Conservation (phyloP, 2,888 invertebrate species). For the Platerodrilus igneus region DNA sequence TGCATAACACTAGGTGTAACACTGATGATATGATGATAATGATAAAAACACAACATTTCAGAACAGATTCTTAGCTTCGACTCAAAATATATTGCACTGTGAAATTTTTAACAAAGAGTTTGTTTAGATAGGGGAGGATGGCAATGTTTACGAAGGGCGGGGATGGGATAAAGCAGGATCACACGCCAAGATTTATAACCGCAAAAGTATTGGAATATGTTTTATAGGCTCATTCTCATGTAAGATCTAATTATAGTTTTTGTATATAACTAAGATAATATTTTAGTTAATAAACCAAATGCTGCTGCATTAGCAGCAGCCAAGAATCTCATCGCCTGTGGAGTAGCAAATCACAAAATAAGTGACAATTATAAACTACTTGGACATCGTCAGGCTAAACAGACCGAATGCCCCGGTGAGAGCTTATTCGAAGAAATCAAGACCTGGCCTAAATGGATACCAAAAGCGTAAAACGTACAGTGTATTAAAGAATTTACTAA, state of each 20-base stretch:
- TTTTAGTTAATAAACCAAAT: constrained; percentile 44
- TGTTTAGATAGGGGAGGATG: constrained; percentile 62
- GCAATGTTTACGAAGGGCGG: no score
- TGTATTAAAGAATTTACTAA: no score
- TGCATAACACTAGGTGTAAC: no score
- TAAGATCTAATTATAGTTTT: no score
- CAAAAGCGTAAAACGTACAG: not conserved
- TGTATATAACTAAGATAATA: no score
- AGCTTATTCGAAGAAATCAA: constrained; percentile 48
- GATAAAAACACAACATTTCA: not conserved
- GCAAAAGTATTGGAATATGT: constrained; percentile 57
- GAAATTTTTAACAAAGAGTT: no score
- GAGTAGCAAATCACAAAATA: constrained; percentile 45
- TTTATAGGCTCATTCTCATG: constrained; percentile 56
- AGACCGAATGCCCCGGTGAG: constrained; percentile 49
- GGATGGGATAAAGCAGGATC: constrained; percentile 61
- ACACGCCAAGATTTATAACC: constrained; percentile 57
- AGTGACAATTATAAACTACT: constrained; percentile 42
- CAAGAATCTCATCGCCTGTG: constrained; percentile 46
- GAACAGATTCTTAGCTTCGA: not conserved
- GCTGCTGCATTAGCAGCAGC: constrained; percentile 41
- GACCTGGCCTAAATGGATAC: constrained; percentile 42
- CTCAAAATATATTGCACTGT: no score
- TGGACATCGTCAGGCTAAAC: constrained; percentile 47
- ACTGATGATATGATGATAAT: not conserved